A percentile compares a stretch with the other conserved stretches of the same genome.
Evolutionary conservation across 2,113 vertebrate genomes (phyloP).

Genomic region (Pangasianodon hypophthalmus): DNA sequence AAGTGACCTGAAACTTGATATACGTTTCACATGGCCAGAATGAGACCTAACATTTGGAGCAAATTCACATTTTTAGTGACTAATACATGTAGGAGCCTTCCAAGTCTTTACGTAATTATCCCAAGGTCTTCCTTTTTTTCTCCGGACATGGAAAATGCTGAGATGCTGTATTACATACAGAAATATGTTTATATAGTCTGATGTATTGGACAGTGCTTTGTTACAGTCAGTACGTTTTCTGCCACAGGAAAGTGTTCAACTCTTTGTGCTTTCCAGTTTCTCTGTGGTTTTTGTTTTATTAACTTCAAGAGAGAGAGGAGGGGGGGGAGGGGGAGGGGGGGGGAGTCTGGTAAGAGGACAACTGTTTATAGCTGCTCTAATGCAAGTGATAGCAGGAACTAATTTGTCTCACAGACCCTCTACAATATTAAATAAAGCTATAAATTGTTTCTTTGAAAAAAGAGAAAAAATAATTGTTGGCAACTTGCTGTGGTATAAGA

Average conservation of each 20-base stretch:
- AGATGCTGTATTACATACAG: not conserved
- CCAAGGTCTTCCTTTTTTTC: not conserved
- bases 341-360: not conserved
- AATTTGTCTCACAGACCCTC: not conserved
- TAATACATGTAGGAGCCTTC: too few species aligned
- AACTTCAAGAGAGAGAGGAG: rapidly evolving
- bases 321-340: too few species aligned
- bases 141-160: not conserved
- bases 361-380: not conserved
- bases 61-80: conserved; percentile 17
- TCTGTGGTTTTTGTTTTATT: not conserved
- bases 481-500: not conserved
- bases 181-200: not conserved
- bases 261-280: not conserved
- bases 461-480: not conserved
- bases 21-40: not conserved
- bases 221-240: not conserved
- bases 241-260: not conserved
- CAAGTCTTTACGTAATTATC: too few species aligned
- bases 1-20: not conserved
- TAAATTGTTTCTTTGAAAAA: not conserved
- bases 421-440: not conserved
- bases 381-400: not conserved
- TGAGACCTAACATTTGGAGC: not conserved
- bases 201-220: not conserved